Evolutionary conservation across 2,113 vertebrate species (phyloP), one percentile per base, ranked within the genome.

Genomic region (Diphyllodes magnificus): DNA sequence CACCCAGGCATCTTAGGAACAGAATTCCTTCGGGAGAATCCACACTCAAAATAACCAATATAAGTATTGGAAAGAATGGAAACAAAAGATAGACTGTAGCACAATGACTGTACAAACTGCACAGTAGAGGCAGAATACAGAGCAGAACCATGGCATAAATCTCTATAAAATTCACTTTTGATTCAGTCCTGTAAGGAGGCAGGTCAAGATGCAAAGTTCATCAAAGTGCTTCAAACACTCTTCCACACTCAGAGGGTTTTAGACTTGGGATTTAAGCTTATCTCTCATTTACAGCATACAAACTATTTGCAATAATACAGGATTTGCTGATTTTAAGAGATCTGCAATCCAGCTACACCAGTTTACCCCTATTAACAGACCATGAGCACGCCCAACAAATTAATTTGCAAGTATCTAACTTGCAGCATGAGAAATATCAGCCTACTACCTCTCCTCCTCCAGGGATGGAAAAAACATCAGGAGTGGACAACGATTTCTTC

Each of bases 381-480:
- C 47, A 61, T 2, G 9, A 88, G 20, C 37, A 83, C 37, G 83
- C 56, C 7, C 24, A 53, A 45, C 13, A 35, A 85, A 82, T 15
- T 31, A 31, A 59, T 78, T 63, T 35, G 44, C 75, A 61, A 65
- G 21, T 15, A 40, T 47, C 61, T 69, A 69, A 91, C 15, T 57
- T n/a, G 35, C 25, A 47, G 23, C 28, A 81, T 6, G 15, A 73
- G 40, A 82, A 92, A 49, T 8, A 54, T 9, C 45, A 88, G 19
- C 18, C 57, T 66, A 9, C 15, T 95, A 98, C 98, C 96, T 97
- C 96, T 80, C 95, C 85, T 94, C 96, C 88, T 21, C 95, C 97
- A 63, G 97, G 90, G 31, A 97, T 18, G 1, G 5, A 91, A 53
- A 98, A 96, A 49, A 89, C 24, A 13, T 96, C 94, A 10, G 65